Base-by-base conservation (phyloP, 1,140 invertebrate genomes). In the Lucilia sericata region DNA sequence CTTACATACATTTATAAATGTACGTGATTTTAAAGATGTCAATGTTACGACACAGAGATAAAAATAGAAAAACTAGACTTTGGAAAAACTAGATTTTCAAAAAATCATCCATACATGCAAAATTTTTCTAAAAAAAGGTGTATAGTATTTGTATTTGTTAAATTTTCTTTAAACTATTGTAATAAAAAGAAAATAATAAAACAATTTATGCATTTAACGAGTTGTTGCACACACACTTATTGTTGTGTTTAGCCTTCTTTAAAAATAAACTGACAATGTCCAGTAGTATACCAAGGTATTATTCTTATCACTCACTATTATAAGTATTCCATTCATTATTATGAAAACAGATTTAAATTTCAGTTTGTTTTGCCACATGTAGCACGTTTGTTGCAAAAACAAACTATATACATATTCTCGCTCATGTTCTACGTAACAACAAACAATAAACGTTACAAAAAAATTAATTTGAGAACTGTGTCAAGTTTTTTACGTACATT, bases 311-410 rank as follows among this genome's bases (percentile, higher is more conserved):
- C 42, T 42, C 42, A 42, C 42, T 42, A 42, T 42, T 42, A 42
- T 42, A 42, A 7, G 42, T 8, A 42, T 42, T 42, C 5, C 42
- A 70, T 70, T 70, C 17, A 25, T 19, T 70, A 70, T 70, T 70
- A 70, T 70, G n/a, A 70, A 70, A 70, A 25, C n/a, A 70, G 21
- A 70, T 70, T 70, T 70, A 21, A 70, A 70, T 19, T 70, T 21
- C 25, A 70, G 5, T 21, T 70, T 70, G 2, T 25, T 19, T 25
- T 70, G 65, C 65, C 65, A 70, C 65, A 70, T 70, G 65, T 60
- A 60, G 55, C 65, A 70, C 21, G 19, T 70, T 21, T n/a, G 9
- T 13, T 17, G 12, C 51, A 55, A 17, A 55, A 55, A 14, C 12
- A 55, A 70, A 19, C 14, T 60, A n/a, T n/a, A n/a, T n/a, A 17